phyloP scores from a whole-genome alignment of 2,113 vertebrate genomes.

The Podocnemis expansa region DNA sequence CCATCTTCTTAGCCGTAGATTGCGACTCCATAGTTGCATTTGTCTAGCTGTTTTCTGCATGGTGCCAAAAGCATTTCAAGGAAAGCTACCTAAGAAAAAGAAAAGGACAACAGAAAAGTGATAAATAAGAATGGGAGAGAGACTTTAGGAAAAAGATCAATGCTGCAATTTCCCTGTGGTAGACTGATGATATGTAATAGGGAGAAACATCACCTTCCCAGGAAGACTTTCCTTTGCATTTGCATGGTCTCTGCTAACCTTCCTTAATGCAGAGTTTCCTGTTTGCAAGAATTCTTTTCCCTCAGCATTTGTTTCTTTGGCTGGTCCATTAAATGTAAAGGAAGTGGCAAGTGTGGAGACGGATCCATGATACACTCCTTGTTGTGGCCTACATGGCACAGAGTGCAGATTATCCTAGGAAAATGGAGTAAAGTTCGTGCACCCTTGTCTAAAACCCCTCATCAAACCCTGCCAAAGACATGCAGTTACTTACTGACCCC shows the following conservation, averaged over 20 bases:
- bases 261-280: neutral
- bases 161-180: neutral
- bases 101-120: too few relatives aligned
- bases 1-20: neutral
- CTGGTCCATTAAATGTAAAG: neutral
- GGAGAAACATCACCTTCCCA: neutral
- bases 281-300: rapidly evolving
- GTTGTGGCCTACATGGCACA: neutral
- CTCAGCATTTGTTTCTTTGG: neutral
- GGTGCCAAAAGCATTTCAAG: neutral
- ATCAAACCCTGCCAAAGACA: neutral
- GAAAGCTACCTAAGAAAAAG: neutral
- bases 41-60: neutral
- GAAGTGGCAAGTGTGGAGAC: neutral
- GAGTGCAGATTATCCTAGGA: neutral
- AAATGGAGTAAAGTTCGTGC: neutral
- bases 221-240: neutral
- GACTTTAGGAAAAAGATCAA: neutral
- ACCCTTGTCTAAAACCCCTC: neutral
- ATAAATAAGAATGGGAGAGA: neutral
- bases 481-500: neutral
- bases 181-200: neutral
- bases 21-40: neutral
- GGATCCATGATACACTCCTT: neutral
- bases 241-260: neutral